These are phyloP conservation scores for Neogobius melanostomus DNA, from an alignment of 2,113 vertebrate genomes.

Conservation along the genomic window DNA sequence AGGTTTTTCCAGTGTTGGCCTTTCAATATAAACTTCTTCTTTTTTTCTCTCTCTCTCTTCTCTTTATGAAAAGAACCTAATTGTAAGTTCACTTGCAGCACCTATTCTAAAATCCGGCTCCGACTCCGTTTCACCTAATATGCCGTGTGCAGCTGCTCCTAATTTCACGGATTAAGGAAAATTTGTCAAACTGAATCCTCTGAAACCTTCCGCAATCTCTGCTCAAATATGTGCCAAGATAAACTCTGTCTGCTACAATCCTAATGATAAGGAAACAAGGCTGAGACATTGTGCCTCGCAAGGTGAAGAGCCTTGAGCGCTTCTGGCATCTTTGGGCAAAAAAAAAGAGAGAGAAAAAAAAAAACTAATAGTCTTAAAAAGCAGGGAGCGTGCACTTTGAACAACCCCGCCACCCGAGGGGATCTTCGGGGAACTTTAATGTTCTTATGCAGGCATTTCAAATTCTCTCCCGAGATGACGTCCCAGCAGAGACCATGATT, in stretches of 20 bases:
- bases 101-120: not conserved
- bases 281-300: not conserved
- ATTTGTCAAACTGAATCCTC: slow-evolving; percentile 30
- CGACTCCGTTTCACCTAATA: slow-evolving; percentile 2
- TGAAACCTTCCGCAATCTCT: slow-evolving; percentile 45
- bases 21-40: too few species aligned
- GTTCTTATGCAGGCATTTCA: slow-evolving; percentile 46
- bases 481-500: slow-evolving; percentile 44
- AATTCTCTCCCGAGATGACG: slow-evolving; percentile 32
- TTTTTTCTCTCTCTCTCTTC: too few species aligned
- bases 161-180: slow-evolving; percentile 19
- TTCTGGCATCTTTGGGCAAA: slow-evolving; percentile 22
- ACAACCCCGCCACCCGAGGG: slow-evolving; percentile 34
- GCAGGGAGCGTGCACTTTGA: slow-evolving; percentile 38
- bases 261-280: slow-evolving; percentile 39
- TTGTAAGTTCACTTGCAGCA: not conserved
- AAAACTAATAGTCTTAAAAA: slow-evolving; percentile 15
- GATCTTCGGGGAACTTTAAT: slow-evolving; percentile 45
- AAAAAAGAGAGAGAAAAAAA: not conserved
- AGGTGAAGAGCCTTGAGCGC: slow-evolving; percentile 9
- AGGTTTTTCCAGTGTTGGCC: too few species aligned
- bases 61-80: not conserved
- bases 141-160: slow-evolving; percentile 19
- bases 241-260: slow-evolving; percentile 31
- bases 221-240: slow-evolving; percentile 25